Conservation (phyloP, 35 echinoderm and acorn worm genomes). For the Ophiothrix spiculata region DNA sequence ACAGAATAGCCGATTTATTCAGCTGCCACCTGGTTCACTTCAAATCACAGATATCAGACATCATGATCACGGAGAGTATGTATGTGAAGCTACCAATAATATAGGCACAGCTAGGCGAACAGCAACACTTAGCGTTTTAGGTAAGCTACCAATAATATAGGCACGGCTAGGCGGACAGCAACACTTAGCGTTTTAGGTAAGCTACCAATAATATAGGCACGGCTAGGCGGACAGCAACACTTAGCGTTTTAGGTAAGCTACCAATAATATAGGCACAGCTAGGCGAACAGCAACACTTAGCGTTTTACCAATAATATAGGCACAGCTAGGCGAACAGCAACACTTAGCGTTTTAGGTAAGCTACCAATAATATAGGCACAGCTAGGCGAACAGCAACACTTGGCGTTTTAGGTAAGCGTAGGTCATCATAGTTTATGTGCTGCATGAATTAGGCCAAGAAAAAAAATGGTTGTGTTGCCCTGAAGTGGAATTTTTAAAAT, state of each 20-base stretch:
- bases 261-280: constrained; percentile 20
- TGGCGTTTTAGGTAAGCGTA: constrained; percentile 63
- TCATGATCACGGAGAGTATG: constrained; percentile 58
- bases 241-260: constrained; percentile 70
- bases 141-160: constrained; percentile 80
- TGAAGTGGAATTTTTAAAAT: too few relatives aligned
- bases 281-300: constrained; percentile 55
- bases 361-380: constrained; percentile 53
- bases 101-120: constrained; percentile 39
- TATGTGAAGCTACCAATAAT: constrained; percentile 62
- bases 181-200: constrained; percentile 38
- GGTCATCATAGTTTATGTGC: too few relatives aligned
- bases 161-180: constrained; percentile 30
- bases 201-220: constrained; percentile 60
- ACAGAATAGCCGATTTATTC: constrained; percentile 37
- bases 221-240: constrained; percentile 40
- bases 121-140: constrained; percentile 63
- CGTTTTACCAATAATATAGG: too few relatives aligned
- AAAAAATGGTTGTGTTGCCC: too few relatives aligned
- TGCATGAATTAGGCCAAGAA: too few relatives aligned
- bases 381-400: constrained; percentile 53
- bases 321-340: too few relatives aligned
- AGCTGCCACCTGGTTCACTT: constrained; percentile 63
- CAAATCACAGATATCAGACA: constrained; percentile 65
- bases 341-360: constrained; percentile 3